phyloP scores from a whole-genome alignment of 2,113 vertebrate genomes.

The Oryzias celebensis region DNA sequence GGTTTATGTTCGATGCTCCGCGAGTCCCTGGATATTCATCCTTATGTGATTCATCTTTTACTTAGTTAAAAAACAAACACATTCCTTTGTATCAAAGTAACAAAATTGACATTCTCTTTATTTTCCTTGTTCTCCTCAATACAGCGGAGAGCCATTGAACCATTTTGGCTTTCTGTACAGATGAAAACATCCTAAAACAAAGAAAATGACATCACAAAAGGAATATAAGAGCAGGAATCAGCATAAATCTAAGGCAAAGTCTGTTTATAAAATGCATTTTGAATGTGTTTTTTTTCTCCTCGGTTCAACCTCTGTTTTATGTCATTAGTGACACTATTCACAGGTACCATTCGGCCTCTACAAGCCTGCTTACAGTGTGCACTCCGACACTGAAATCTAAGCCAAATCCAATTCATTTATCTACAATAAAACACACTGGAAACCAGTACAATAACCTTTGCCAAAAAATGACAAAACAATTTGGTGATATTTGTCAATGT shows the following conservation, averaged over 20 bases:
- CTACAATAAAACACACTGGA: slow-evolving; percentile 29
- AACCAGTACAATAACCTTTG: slow-evolving; percentile 39
- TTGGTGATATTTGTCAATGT: background rate
- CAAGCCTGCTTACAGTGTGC: slow-evolving; percentile 54
- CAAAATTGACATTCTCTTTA: slow-evolving; percentile 40
- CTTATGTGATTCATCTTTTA: background rate
- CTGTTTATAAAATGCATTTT: slow-evolving; percentile 40
- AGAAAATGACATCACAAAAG: slow-evolving; percentile 12
- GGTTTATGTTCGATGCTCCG: too few relatives aligned
- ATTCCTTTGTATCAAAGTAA: slow-evolving; percentile 26
- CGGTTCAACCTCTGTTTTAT: slow-evolving; percentile 39
- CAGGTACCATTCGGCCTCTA: slow-evolving; percentile 47
- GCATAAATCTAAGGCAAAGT: slow-evolving; percentile 72
- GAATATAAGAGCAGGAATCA: slow-evolving; percentile 66
- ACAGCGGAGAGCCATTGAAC: background rate
- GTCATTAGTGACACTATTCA: slow-evolving; percentile 44
- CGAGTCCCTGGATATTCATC: too few relatives aligned
- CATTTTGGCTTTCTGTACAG: slow-evolving; percentile 38
- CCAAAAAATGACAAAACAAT: slow-evolving; percentile 20
- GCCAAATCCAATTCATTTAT: slow-evolving; percentile 47
- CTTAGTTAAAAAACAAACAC: slow-evolving; percentile 10
- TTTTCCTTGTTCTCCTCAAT: slow-evolving; percentile 3
- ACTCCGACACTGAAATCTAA: slow-evolving; percentile 58
- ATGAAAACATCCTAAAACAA: slow-evolving; percentile 61
- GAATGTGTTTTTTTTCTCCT: slow-evolving; percentile 54